Percentiles rank a stretch among this genome's conserved stretches.
Evolutionary conservation across 2,888 invertebrate species (phyloP).

Genomic region (Suillia variegata): DNA sequence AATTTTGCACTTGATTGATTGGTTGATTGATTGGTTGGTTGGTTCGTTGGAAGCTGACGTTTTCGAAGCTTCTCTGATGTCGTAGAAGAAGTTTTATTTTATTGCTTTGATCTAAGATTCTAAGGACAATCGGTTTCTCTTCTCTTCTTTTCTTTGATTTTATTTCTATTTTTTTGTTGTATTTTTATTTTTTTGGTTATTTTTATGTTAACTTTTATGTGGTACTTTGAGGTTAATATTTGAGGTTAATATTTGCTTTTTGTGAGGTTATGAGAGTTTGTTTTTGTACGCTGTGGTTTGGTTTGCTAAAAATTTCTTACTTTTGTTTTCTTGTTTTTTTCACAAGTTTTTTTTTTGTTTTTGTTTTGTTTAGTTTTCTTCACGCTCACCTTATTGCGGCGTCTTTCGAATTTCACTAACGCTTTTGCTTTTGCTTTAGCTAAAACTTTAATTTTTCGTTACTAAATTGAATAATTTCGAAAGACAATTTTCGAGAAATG

Average conservation of each 20-base stretch:
- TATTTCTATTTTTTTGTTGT: conserved; percentile 29
- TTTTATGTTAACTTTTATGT: background rate
- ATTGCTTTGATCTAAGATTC: background rate
- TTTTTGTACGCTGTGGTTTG: no score
- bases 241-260: background rate
- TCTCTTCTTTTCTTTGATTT: background rate
- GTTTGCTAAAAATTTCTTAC: no score
- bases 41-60: background rate
- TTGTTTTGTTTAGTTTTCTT: background rate
- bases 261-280: background rate
- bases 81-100: conserved; percentile 45
- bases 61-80: conserved; percentile 48
- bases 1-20: no score
- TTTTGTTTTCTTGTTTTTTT: no score
- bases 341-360: no score
- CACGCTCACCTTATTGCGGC: conserved; percentile 6
- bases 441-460: conserved; percentile 1
- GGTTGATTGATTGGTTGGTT: no score
- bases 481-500: background rate
- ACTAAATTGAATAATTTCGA: background rate
- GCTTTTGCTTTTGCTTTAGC: background rate
- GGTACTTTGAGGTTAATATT: background rate
- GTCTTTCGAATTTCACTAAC: background rate
- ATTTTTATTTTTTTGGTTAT: conserved; percentile 8
- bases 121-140: no score